A percentile compares a stretch with the other conserved stretches of the same genome.
phyloP scores from a whole-genome alignment of 2,113 vertebrate genomes.

The Pogonocichla stellata region DNA sequence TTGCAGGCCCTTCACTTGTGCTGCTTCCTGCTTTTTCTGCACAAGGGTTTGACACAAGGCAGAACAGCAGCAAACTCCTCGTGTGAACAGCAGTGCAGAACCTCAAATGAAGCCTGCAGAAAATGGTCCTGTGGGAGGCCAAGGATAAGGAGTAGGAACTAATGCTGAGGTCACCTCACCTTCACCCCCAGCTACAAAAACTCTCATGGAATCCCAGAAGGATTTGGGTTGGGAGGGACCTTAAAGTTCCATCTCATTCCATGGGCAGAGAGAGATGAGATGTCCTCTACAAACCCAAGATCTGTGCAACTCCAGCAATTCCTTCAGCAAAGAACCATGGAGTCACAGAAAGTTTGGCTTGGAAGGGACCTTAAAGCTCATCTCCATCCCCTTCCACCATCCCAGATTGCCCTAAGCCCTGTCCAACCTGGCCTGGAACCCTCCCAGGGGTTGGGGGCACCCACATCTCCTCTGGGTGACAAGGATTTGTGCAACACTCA shows the following conservation, averaged over 20 bases:
- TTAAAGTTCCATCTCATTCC: background rate
- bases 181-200: background rate
- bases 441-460: background rate
- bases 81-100: background rate
- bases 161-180: background rate
- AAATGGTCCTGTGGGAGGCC: background rate
- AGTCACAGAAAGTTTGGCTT: background rate
- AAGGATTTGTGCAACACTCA: background rate
- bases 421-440: background rate
- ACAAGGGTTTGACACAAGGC: background rate
- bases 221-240: background rate
- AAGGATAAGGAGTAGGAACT: background rate
- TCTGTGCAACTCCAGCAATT: too few relatives aligned
- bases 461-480: background rate
- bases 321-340: too few relatives aligned
- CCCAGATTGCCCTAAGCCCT: background rate
- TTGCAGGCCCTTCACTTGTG: background rate
- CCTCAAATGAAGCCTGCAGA: background rate
- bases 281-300: too few relatives aligned
- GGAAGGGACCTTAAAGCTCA: background rate
- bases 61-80: background rate
- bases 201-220: background rate
- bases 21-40: background rate
- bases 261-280: background rate
- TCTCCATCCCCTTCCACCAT: background rate